Conservation (phyloP, 2,113 vertebrate genomes). For the Zosterops pallidus region DNA sequence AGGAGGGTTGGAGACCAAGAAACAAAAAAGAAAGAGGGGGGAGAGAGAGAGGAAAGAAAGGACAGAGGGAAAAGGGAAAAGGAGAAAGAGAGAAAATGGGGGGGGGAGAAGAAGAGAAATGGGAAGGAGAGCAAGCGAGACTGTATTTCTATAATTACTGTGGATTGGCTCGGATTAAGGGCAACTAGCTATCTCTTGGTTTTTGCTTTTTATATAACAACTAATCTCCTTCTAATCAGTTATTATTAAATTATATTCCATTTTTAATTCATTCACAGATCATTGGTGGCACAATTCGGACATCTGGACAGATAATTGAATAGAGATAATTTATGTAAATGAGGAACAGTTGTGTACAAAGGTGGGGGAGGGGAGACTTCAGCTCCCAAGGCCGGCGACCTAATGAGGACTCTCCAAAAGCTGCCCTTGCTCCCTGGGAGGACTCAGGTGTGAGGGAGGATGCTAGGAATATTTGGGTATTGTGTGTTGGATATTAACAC, state of each 20-base stretch:
- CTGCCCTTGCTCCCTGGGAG: background rate
- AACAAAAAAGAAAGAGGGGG: background rate
- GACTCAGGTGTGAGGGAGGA: background rate
- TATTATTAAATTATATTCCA: conserved; percentile 90
- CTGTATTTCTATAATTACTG: conserved; percentile 76
- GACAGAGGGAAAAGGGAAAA: conserved; percentile 36
- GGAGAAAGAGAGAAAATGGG: conserved; percentile 20
- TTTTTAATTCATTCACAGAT: conserved; percentile 88
- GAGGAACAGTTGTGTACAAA: conserved; percentile 83
- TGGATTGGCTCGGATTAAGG: conserved; percentile 83
- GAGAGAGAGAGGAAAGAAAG: background rate
- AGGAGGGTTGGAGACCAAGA: background rate
- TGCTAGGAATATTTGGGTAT: background rate
- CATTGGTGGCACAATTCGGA: conserved; percentile 88
- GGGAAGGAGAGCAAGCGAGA: conserved; percentile 34
- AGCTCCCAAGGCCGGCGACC: conserved; percentile 39
- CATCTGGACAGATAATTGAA: conserved; percentile 94
- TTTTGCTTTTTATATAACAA: conserved; percentile 85
- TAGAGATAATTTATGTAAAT: conserved; percentile 95
- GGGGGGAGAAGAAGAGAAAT: conserved; percentile 20
- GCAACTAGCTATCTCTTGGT: conserved; percentile 84
- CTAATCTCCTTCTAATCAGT: conserved; percentile 89
- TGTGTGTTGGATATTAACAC: background rate
- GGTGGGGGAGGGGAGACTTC: conserved; percentile 62
- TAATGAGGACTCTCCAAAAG: conserved; percentile 49